Conservation (phyloP, 2,888 invertebrate genomes). For the Lathronympha strigana region DNA sequence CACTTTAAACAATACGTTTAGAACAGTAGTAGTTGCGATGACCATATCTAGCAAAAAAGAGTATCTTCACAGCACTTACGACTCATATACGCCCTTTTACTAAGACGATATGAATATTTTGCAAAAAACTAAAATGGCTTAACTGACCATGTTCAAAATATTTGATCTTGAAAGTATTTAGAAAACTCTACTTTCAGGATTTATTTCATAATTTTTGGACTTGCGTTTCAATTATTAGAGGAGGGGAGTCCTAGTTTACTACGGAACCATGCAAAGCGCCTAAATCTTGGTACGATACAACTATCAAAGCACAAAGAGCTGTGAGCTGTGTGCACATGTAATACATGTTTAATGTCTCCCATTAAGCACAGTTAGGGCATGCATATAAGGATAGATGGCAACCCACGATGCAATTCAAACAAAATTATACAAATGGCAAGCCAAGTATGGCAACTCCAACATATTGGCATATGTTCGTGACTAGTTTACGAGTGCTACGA, state of each 20-base stretch:
- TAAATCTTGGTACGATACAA: neutral
- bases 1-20: too few species aligned
- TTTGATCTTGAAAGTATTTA: too few species aligned
- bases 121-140: too few species aligned
- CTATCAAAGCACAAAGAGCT: neutral
- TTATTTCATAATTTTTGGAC: too few species aligned
- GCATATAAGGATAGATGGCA: slow-evolving; percentile 41
- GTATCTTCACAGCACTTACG: too few species aligned
- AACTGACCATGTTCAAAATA: too few species aligned
- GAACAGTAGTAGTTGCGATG: too few species aligned
- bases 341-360: slow-evolving; percentile 2
- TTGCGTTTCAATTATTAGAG: too few species aligned
- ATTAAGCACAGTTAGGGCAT: slow-evolving; percentile 24
- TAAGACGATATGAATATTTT: too few species aligned
- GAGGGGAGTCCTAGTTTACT: neutral
- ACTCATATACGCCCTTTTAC: too few species aligned
- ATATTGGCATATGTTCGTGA: slow-evolving; percentile 83
- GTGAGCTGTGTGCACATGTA: neutral
- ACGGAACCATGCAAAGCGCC: neutral
- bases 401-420: slow-evolving; percentile 61
- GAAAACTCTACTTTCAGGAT: too few species aligned
- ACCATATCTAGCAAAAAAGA: too few species aligned
- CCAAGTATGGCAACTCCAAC: slow-evolving; percentile 70
- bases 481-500: slow-evolving; percentile 81
- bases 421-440: slow-evolving; percentile 79